phyloP scores from a whole-genome alignment of 1,140 invertebrate species.

The Rhyacophila brunnea region DNA sequence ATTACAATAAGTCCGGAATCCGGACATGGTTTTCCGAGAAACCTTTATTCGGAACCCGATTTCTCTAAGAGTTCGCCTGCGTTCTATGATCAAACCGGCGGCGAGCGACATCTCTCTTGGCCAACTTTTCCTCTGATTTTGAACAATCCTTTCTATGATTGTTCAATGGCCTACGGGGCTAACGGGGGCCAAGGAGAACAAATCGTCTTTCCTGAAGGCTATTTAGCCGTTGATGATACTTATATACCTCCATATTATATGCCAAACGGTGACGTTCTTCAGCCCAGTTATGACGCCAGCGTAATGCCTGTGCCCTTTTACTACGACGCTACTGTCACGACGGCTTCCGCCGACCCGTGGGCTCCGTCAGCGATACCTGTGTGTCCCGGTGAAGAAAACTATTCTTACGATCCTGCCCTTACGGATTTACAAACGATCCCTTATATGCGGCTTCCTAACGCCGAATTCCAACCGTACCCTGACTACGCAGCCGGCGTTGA shows the following conservation, averaged over 20 bases:
- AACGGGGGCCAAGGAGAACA: slow-evolving; percentile 40
- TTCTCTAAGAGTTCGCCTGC: slow-evolving; percentile 45
- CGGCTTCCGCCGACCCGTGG: slow-evolving; percentile 44
- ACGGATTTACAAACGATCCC: slow-evolving; percentile 41
- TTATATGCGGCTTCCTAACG: slow-evolving; percentile 46
- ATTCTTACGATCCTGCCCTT: slow-evolving; percentile 39
- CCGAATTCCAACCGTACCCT: slow-evolving; percentile 39
- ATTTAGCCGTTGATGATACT: slow-evolving; percentile 51
- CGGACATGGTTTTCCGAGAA: slow-evolving; percentile 26
- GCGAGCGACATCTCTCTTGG: slow-evolving; percentile 17
- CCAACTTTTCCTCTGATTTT: slow-evolving; percentile 42
- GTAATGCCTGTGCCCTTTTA: slow-evolving; percentile 40
- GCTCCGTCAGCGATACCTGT: slow-evolving; percentile 42
- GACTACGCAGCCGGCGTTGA: slow-evolving; percentile 19
- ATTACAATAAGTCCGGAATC: neutral
- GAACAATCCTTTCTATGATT: slow-evolving; percentile 54
- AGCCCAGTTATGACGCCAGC: neutral
- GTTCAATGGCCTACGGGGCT: slow-evolving; percentile 43
- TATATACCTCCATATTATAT: slow-evolving; percentile 49
- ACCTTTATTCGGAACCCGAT: slow-evolving; percentile 46
- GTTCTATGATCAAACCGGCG: neutral
- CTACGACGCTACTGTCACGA: slow-evolving; percentile 46
- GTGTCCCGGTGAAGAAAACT: slow-evolving; percentile 36
- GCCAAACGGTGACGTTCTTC: slow-evolving; percentile 38
- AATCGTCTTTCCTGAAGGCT: slow-evolving; percentile 48